phyloP scores from a whole-genome alignment of 2,113 vertebrate species.

The Rhabdomys dilectus region DNA sequence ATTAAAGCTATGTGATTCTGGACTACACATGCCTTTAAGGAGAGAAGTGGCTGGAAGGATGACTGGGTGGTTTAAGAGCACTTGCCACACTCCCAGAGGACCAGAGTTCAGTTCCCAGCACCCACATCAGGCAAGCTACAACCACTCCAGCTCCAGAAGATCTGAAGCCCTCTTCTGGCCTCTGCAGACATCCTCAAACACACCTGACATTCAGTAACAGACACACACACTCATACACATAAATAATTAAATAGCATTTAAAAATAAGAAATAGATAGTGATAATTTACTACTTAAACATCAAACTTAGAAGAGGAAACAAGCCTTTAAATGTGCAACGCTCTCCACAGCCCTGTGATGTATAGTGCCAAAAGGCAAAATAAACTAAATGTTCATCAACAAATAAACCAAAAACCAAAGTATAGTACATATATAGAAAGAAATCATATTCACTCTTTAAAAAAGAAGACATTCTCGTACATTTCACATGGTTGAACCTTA shows the following conservation, averaged over 20 bases:
- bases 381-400: not conserved
- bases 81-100: not conserved
- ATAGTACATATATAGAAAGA: not conserved
- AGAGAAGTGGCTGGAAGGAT: not conserved
- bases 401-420: not conserved
- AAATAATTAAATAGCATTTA: not conserved
- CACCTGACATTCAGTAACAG: not conserved
- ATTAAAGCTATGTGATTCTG: not conserved
- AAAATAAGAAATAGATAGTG: not conserved
- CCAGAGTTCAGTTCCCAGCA: not conserved
- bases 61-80: not conserved
- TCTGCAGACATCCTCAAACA: not conserved
- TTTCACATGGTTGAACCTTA: not conserved
- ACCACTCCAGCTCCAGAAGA: not conserved
- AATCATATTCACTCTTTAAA: not conserved
- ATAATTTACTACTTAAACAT: not conserved
- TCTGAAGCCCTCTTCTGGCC: not conserved
- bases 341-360: not conserved
- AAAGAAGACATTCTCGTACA: not conserved
- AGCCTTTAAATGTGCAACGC: not conserved
- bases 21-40: not conserved
- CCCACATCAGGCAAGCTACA: not conserved
- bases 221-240: not conserved
- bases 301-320: not conserved
- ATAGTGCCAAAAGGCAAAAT: not conserved